Percentiles rank a stretch among this genome's conserved stretches.
phyloP scores from a whole-genome alignment of 2,797 vertebrate species.

The Hippopotamyrus pictus region DNA sequence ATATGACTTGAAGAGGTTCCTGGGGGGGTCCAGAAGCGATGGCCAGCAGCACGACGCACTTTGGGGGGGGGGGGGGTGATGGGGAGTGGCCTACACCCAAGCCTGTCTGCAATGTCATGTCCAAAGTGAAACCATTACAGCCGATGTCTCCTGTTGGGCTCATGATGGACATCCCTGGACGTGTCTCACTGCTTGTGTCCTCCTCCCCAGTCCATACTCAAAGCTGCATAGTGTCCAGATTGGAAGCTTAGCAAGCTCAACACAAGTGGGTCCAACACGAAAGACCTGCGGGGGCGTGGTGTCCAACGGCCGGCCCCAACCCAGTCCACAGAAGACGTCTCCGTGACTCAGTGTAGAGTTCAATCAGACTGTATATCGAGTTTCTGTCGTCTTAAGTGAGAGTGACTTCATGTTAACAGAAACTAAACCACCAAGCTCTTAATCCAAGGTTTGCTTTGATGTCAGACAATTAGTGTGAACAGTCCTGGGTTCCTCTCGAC shows the following conservation, averaged over 20 bases:
- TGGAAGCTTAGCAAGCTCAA: background rate
- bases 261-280: background rate
- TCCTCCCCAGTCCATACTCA: too few relatives aligned
- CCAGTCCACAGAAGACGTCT: background rate
- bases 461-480: constrained; percentile 53
- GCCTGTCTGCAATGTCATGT: background rate
- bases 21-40: constrained; percentile 30
- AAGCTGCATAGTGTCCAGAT: background rate
- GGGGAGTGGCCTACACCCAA: background rate
- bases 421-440: constrained; percentile 33
- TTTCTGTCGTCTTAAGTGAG: constrained; percentile 3
- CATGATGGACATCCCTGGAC: background rate
- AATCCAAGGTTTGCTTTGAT: constrained; percentile 45
- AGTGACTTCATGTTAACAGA: constrained; percentile 30
- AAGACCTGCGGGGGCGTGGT: background rate
- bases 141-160: background rate
- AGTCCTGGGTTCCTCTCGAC: constrained; percentile 37
- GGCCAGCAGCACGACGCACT: constrained; percentile 39
- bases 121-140: background rate
- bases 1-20: constrained; percentile 17
- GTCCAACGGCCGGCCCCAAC: background rate
- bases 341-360: background rate
- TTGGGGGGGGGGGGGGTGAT: constrained; percentile 16
- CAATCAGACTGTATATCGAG: background rate
- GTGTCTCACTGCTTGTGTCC: background rate